Evolutionary conservation across 37 sponge, comb jelly and placozoan species (phyloP).

Genomic region (Aphrocallistes beatrix): DNA sequence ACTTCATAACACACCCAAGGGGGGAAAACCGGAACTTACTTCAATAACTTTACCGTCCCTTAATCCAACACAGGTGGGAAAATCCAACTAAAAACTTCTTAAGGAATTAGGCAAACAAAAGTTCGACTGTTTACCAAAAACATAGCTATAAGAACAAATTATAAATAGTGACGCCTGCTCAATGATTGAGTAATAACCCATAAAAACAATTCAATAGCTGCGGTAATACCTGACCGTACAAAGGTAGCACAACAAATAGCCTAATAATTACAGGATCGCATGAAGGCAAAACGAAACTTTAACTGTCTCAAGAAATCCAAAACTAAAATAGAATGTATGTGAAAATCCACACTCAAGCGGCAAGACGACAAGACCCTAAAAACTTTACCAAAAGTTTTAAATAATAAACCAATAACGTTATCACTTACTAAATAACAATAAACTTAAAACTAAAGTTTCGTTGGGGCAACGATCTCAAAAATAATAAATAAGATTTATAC

Average conservation of each 20-base stretch:
- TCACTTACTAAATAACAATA: slow-evolving; percentile 22
- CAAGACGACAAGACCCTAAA: slow-evolving; percentile 88
- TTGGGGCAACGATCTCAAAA: slow-evolving; percentile 81
- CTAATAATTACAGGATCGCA: slow-evolving; percentile 91
- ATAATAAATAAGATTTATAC: slow-evolving; percentile 73
- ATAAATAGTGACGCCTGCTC: not conserved
- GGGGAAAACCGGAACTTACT: too few species aligned
- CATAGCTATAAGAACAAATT: not conserved
- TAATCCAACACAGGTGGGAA: not conserved
- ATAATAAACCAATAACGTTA: slow-evolving; percentile 33
- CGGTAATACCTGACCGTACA: slow-evolving; percentile 92
- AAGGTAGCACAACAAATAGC: slow-evolving; percentile 90
- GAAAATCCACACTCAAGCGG: slow-evolving; percentile 83
- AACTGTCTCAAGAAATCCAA: slow-evolving; percentile 85
- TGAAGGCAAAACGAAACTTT: slow-evolving; percentile 81
- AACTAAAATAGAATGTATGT: slow-evolving; percentile 87
- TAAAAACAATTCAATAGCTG: slow-evolving; percentile 82
- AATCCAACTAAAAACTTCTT: not conserved
- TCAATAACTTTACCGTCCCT: too few species aligned
- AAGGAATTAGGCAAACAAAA: not conserved
- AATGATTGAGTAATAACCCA: too few species aligned
- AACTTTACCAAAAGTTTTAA: slow-evolving; percentile 81
- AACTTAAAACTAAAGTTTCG: slow-evolving; percentile 40
- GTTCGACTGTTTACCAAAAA: not conserved
- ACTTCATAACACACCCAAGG: too few species aligned